Conservation (phyloP, 1,140 invertebrate genomes). For the Cherax quadricarinatus region DNA sequence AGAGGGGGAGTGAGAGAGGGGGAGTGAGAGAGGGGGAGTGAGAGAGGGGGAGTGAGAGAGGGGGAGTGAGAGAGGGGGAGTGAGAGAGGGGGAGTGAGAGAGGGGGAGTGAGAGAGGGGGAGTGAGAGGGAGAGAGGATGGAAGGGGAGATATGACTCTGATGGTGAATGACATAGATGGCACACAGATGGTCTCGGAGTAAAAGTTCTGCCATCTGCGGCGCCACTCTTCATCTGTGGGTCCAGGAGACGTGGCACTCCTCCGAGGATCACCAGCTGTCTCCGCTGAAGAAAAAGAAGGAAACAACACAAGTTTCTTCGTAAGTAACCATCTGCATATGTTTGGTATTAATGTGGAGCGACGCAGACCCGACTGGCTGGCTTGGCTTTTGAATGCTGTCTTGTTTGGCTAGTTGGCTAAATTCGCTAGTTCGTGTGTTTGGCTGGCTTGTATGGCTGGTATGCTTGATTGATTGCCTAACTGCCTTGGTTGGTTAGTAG, state of each 20-base stretch:
- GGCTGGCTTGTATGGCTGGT: background rate
- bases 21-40: slow-evolving; percentile 5
- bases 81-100: background rate
- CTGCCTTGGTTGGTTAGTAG: too few relatives aligned
- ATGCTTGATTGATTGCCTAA: too few relatives aligned
- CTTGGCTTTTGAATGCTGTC: background rate
- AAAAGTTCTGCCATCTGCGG: slow-evolving; percentile 14
- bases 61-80: background rate
- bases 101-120: background rate
- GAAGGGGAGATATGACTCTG: background rate
- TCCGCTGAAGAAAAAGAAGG: background rate
- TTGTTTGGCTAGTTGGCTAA: background rate
- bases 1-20: slow-evolving; percentile 14
- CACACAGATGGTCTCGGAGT: background rate
- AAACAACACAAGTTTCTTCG: background rate
- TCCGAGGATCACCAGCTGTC: background rate
- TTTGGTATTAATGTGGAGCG: slow-evolving; percentile 26
- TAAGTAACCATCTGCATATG: slow-evolving; percentile 28
- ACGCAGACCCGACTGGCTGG: background rate
- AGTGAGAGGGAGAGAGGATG: background rate
- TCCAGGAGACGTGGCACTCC: background rate
- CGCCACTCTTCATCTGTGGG: background rate
- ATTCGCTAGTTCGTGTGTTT: background rate
- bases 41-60: background rate
- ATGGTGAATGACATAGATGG: slow-evolving; percentile 36